These are phyloP conservation scores for Campoletis raptor DNA, from an alignment of 2,888 invertebrate genomes.

Conservation along the genomic window DNA sequence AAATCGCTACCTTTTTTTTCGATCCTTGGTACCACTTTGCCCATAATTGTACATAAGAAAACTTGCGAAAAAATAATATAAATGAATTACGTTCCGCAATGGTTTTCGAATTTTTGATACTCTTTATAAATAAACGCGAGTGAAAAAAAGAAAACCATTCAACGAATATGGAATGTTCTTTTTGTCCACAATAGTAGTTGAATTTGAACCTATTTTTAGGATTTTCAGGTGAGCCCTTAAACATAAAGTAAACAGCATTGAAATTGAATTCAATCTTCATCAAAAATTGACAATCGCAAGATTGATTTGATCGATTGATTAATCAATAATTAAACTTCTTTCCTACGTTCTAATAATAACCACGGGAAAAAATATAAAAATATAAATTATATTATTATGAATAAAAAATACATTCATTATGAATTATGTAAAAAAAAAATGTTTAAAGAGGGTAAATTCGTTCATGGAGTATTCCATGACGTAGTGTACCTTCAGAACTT, in stretches of 20 bases:
- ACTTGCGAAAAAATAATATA: neutral
- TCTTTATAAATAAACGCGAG: neutral
- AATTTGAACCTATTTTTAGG: too few species aligned
- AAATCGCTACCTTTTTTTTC: conserved; percentile 48
- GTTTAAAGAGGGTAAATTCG: neutral
- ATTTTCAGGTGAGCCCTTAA: too few species aligned
- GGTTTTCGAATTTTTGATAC: neutral
- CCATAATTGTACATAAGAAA: conserved; percentile 23
- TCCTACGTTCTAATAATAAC: too few species aligned
- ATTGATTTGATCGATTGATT: neutral
- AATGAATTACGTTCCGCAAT: conserved; percentile 11
- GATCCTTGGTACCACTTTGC: conserved; percentile 23
- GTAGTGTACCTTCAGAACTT: neutral
- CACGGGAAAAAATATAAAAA: neutral
- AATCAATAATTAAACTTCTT: neutral
- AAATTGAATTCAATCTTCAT: too few species aligned
- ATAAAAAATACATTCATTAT: neutral
- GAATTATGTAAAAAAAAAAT: neutral
- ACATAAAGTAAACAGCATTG: too few species aligned
- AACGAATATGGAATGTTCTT: neutral
- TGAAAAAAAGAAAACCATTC: neutral
- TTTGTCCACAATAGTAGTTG: neutral
- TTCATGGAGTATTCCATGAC: neutral
- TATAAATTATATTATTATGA: neutral
- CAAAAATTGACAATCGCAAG: neutral